phyloP scores from a whole-genome alignment of 2,797 vertebrate genomes.

The Megaceryle alcyon region DNA sequence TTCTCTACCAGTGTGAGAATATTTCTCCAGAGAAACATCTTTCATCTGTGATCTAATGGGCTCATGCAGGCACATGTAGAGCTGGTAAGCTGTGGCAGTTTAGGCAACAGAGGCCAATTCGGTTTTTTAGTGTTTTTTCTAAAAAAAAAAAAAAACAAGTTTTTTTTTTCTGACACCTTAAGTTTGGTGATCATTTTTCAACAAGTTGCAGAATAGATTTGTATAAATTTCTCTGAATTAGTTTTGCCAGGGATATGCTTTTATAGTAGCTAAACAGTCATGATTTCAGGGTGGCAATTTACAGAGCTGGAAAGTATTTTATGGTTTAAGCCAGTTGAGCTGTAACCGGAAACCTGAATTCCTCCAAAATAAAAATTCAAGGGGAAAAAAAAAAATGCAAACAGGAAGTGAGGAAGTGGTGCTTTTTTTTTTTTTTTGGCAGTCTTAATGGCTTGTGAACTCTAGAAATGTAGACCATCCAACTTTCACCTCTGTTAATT shows the following conservation, averaged over 20 bases:
- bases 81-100: background rate
- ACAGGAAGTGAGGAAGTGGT: background rate
- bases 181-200: background rate
- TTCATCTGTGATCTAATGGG: background rate
- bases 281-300: background rate
- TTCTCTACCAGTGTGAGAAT: background rate
- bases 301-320: background rate
- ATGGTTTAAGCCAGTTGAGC: background rate
- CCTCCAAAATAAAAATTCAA: constrained; percentile 17
- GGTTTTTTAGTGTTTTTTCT: background rate
- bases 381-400: background rate
- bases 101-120: background rate
- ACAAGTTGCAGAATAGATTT: background rate
- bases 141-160: background rate
- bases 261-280: background rate
- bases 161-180: background rate
- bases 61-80: background rate
- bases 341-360: constrained; percentile 1
- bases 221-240: background rate
- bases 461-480: background rate
- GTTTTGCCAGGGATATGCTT: background rate
- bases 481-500: background rate
- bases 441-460: background rate
- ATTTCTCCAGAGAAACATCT: background rate
- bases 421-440: background rate